Evolutionary conservation across 2,888 invertebrate species (phyloP), one percentile per base, ranked within the genome.

Genomic region (Apamea anceps): DNA sequence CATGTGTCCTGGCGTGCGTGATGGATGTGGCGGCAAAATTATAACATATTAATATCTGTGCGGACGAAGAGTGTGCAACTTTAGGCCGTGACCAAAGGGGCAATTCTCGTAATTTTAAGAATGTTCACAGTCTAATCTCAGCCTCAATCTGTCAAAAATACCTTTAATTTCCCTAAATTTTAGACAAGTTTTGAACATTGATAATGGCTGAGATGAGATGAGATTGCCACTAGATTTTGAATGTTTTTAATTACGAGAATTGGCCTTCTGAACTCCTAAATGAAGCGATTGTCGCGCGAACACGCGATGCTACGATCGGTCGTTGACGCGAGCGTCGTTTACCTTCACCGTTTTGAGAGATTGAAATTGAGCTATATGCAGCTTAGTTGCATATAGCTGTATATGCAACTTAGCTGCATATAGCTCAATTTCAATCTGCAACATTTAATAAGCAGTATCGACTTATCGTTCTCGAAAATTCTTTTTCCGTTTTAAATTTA

Each of bases 1-100:
- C 94, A 94, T 93, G 93, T 94, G 93, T 91, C 91, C 89, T 72
- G 70, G 82, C 85, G 86, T 32, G 81, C 87, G 92, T 95, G 95
- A 95, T 95, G 92, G 93, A 95, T 95, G 95, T 94, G 91, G 92
- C 92, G 93, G 91, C 92, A 92, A 87, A 85, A 88, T 88, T 89
- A 82, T 86, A 88, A 88, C 87, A 83, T 85, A 82, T 80, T 85
- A 87, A 45, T 72, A 32, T 15, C 6, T 51, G 15, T 18, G 37
- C 89, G 85, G 21, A 0, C 0, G 63, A 72, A 72, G 63, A 87
- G 70, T 62, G 90, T 91, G 90, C 88, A 57, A 67, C 6, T 57
- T 63, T 54, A 48, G 57, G 18, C 15, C 12, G 18, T 21, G 32
- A 5, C 4, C 32, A 32, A 32, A 32, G 32, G 32, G 32, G 32